Evolutionary conservation across 1,140 invertebrate genomes (phyloP), one percentile per base, ranked within the genome.

Genomic region (Maconellicoccus hirsutus): DNA sequence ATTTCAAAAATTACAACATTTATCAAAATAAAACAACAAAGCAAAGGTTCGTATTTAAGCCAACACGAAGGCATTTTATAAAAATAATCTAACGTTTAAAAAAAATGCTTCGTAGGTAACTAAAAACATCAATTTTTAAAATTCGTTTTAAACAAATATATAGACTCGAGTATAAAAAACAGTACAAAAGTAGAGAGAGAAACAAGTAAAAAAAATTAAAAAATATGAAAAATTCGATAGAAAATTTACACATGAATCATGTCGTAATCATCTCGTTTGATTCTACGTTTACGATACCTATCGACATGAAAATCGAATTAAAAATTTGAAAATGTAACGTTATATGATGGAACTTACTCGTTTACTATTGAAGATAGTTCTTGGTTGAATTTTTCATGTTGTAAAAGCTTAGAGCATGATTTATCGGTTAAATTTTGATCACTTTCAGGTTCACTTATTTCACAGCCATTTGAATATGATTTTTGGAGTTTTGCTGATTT

Each of bases 251-350:
- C 75, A 39, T 76, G 74, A 38, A 76, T 76, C 16, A 74, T 75
- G 33, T 75, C 75, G 70, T 76, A 74, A 69, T 76, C 74, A 52
- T 76, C 75, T 39, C 75, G 73, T 25, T 74, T 52, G 70, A 75
- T 70, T 66, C 75, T 59, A 69, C 75, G 71, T 33, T 75, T 74
- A 12, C 75, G 70, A 52, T 76, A 76, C 66, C 75, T 76, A 71
- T 14, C 72, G 72, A 16, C 71, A n/a, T n/a, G 8, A 73, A 16
- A 4, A 21, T 27, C 16, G 69, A 10, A 71, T 23, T 22, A 66
- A 23, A 59, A 27, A 59, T 39, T 52, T n/a, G n/a, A n/a, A n/a
- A n/a, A n/a, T n/a, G n/a, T n/a, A n/a, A n/a, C n/a, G n/a, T 59
- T 25, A 26, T 23, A 23, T 66, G 61, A 23, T 23, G n/a, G 23